phyloP scores from a whole-genome alignment of 1,140 invertebrate genomes.

The Phortica variegata region DNA sequence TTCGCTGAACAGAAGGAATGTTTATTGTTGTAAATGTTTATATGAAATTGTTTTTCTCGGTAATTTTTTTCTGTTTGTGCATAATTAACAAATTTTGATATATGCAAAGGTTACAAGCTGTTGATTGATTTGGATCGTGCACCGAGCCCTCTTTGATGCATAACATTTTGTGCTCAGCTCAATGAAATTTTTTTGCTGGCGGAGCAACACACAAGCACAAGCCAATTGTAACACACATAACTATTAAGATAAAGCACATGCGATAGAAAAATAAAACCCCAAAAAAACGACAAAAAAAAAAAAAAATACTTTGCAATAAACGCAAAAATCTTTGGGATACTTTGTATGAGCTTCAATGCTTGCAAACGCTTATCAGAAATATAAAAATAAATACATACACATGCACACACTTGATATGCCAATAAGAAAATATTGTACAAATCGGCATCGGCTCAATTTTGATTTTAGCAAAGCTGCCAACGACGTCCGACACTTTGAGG shows the following conservation, averaged over 20 bases:
- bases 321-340: conserved; percentile 53
- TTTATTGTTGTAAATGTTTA: too few species aligned
- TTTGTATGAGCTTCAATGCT: too few species aligned
- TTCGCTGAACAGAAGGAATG: too few species aligned
- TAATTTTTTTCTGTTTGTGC: conserved; percentile 21
- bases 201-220: conserved; percentile 2
- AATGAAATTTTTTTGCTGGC: conserved; percentile 5
- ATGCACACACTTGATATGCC: conserved; percentile 6
- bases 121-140: conserved; percentile 12
- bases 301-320: conserved; percentile 49
- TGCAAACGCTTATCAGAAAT: conserved; percentile 50
- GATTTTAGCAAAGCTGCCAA: conserved; percentile 8
- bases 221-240: conserved; percentile 29
- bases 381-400: conserved; percentile 37
- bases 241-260: conserved; percentile 53
- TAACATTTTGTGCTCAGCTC: not conserved
- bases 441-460: conserved; percentile 40
- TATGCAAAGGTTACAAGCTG: conserved; percentile 17
- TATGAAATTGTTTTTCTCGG: too few species aligned
- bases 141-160: too few species aligned
- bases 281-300: too few species aligned
- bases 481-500: conserved; percentile 25
- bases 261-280: too few species aligned
- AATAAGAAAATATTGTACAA: conserved; percentile 50
- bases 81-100: conserved; percentile 29